Conservation (phyloP, 1,140 invertebrate genomes). For the Atta colombica region DNA sequence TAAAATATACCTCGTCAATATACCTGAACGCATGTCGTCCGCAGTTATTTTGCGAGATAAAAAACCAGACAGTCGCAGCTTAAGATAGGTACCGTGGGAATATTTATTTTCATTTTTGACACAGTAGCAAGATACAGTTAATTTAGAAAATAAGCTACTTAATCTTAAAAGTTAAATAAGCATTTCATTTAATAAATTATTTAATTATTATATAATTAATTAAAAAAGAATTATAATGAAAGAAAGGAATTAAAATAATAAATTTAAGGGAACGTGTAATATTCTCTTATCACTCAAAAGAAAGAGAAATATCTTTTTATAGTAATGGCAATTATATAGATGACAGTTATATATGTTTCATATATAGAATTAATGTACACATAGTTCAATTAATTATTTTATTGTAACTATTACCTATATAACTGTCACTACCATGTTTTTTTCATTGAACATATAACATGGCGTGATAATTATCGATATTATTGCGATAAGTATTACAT, state of each 20-base stretch:
- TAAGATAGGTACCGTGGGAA: slow-evolving; percentile 24
- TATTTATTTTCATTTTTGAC: not conserved
- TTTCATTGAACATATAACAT: too few relatives aligned
- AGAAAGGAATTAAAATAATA: not conserved
- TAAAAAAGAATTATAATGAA: slow-evolving; percentile 1
- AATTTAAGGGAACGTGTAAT: not conserved
- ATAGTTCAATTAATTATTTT: too few relatives aligned
- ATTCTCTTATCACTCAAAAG: too few relatives aligned
- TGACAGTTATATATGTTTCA: too few relatives aligned
- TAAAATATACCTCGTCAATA: slow-evolving; percentile 38
- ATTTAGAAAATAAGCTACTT: not conserved
- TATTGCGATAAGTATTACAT: not conserved
- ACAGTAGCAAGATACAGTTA: not conserved
- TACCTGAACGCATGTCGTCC: slow-evolving; percentile 10
- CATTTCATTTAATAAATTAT: not conserved
- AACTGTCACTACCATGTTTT: too few relatives aligned
- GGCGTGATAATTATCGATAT: not conserved
- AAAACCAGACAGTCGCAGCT: slow-evolving; percentile 19
- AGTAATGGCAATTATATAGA: too few relatives aligned
- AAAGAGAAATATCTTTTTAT: too few relatives aligned
- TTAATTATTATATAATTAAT: slow-evolving; percentile 15
- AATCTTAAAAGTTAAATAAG: not conserved
- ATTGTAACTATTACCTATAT: too few relatives aligned
- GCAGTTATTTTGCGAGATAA: slow-evolving; percentile 8
- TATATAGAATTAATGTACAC: too few relatives aligned